These are phyloP conservation scores for Cheilosia urbana DNA, from an alignment of 2,888 invertebrate species.

Conservation along the genomic window DNA sequence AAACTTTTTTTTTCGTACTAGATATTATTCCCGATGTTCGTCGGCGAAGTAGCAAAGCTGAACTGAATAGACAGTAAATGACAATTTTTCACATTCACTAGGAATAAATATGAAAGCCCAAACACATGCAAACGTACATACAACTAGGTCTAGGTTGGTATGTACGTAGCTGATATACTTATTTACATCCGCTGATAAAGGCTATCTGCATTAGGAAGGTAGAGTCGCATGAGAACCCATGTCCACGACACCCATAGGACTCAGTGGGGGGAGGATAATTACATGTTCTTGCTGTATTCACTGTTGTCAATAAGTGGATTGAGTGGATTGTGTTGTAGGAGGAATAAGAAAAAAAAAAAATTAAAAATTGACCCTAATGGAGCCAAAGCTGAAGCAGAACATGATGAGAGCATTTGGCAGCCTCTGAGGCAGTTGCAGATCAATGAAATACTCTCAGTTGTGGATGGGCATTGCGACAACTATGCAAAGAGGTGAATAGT, in stretches of 20 bases:
- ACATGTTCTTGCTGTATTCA: constrained; percentile 23
- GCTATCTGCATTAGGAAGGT: constrained; percentile 18
- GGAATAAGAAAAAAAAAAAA: background rate
- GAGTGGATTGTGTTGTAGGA: constrained; percentile 46
- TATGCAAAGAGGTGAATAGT: background rate
- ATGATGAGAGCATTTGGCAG: constrained; percentile 30
- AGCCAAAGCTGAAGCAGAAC: constrained; percentile 1
- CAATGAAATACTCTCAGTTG: background rate
- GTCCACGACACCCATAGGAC: constrained; percentile 7
- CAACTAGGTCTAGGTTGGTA: background rate
- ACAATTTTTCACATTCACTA: constrained; percentile 50
- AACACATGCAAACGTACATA: constrained; percentile 26
- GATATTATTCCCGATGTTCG: constrained; percentile 46
- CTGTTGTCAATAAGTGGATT: constrained; percentile 28
- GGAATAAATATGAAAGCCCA: constrained; percentile 46
- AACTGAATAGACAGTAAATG: constrained; percentile 63
- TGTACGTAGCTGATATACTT: background rate
- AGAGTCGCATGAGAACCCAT: constrained; percentile 43
- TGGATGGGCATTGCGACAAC: background rate
- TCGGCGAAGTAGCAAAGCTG: constrained; percentile 44
- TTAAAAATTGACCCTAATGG: background rate
- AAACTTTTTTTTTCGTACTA: constrained; percentile 3
- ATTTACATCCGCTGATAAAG: constrained; percentile 38
- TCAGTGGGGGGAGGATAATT: constrained; percentile 34
- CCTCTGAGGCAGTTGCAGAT: constrained; percentile 36